Evolutionary conservation across 2,797 vertebrate genomes (phyloP), one percentile per base, ranked within the genome.

Genomic region (Sciurus vulgaris): DNA sequence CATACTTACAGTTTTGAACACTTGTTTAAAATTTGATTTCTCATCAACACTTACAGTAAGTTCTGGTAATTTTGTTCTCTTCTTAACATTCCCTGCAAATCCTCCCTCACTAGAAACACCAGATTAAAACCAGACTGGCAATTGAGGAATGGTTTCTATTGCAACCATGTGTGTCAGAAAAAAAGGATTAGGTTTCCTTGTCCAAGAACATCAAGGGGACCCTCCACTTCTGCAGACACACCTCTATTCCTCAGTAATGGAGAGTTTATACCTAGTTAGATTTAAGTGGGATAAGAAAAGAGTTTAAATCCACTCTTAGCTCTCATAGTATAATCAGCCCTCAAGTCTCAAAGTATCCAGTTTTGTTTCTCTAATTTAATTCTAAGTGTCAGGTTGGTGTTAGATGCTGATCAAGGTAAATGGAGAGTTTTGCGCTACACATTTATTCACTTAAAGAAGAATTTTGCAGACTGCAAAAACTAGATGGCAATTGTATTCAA

Each of bases 101-200:
- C 98, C 98, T 95, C 93, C 97, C 98, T 98, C 98, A 97, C 98
- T 98, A 98, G 98, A 98, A 98, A 96, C 97, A 97, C 97, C 93
- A 98, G 98, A 99, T 98, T 98, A 98, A 98, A 99, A 98, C 95
- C 98, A 99, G 98, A 98, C 97, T 97, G 98, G 98, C 97, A 96
- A 12, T 38, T 97, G 97, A 97, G 94, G 97, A 98, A 98, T 74
- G 89, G 97, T 98, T 98, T 98, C 98, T 98, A 98, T 99, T 99
- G 98, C 98, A 98, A 98, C 98, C 98, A 99, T 98, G 98, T 99
- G 98, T 98, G 98, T 96, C 97, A 98, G 97, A 97, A 97, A 92
- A 22, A 97, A 97, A 97, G 98, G 98, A 98, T 98, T 98, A 94
- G 97, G 92, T 98, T 98, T 98, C 98, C 97, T 96, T 93, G 97